These are phyloP conservation scores for Mimumesa dahlbomi DNA, from an alignment of 2,888 invertebrate species.

Conservation along the genomic window DNA sequence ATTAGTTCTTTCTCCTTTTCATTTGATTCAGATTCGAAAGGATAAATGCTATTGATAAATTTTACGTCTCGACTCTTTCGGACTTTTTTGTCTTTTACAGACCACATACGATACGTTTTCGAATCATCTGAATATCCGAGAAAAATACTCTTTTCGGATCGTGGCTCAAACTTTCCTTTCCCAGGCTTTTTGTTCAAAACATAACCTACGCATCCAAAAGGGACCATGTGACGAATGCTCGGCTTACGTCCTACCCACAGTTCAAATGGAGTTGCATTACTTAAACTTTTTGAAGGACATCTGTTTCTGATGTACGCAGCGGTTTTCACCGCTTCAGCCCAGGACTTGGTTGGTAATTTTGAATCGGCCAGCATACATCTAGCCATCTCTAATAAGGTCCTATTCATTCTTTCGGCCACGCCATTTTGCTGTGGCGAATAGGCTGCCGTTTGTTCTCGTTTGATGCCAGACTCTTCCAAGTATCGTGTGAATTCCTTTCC, in stretches of 20 bases:
- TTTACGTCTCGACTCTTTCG: not conserved
- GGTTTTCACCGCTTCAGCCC: not conserved
- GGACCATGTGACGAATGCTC: not conserved
- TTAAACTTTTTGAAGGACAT: not conserved
- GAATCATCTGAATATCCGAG: no score
- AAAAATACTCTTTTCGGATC: not conserved
- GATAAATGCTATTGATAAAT: no score
- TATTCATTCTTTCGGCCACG: constrained; percentile 8
- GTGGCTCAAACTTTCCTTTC: constrained; percentile 2
- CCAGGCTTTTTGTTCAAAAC: not conserved
- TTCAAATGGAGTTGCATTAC: not conserved
- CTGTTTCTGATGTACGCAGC: not conserved
- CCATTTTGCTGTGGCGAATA: constrained; percentile 10
- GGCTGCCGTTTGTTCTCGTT: not conserved
- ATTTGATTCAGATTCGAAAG: not conserved
- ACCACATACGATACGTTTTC: not conserved
- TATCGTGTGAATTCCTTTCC: not conserved
- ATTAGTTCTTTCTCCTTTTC: not conserved
- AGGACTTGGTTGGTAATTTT: not conserved
- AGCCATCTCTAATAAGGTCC: constrained; percentile 1
- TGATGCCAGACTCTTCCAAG: not conserved
- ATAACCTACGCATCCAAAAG: not conserved
- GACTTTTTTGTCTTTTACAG: not conserved
- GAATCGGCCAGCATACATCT: not conserved
- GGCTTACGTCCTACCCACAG: not conserved